phyloP scores from a whole-genome alignment of 1,140 invertebrate genomes.

The Orius laevigatus region DNA sequence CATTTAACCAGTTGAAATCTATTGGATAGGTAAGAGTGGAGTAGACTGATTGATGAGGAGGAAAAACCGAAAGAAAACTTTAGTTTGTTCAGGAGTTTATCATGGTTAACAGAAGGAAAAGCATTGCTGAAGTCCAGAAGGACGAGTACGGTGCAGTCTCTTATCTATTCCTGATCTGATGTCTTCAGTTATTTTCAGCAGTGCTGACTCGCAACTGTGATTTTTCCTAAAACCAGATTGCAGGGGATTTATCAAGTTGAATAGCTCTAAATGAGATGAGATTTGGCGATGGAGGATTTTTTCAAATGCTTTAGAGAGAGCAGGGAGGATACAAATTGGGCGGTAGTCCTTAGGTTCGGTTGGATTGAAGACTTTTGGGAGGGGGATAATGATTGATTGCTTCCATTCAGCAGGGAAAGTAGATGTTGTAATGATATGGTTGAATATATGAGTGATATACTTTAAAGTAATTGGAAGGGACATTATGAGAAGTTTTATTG shows the following conservation, averaged over 20 bases:
- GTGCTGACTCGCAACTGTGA: conserved; percentile 21
- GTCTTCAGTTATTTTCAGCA: conserved; percentile 23
- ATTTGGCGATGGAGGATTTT: too few relatives aligned
- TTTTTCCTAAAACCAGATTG: conserved; percentile 23
- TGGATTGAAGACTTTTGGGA: not conserved
- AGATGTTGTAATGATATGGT: too few relatives aligned
- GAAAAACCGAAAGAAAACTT: too few relatives aligned
- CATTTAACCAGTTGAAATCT: not conserved
- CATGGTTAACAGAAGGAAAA: conserved; percentile 21
- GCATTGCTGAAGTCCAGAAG: conserved; percentile 24
- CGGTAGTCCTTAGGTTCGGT: not conserved
- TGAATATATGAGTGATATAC: too few relatives aligned
- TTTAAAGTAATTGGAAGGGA: too few relatives aligned
- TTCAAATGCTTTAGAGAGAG: not conserved
- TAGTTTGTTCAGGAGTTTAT: conserved; percentile 1
- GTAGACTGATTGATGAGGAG: too few relatives aligned
- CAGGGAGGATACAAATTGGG: not conserved
- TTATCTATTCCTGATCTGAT: conserved; percentile 21
- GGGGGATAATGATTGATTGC: not conserved
- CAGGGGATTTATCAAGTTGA: conserved; percentile 1
- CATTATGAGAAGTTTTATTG: too few relatives aligned
- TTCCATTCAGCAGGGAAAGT: not conserved
- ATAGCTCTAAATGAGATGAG: not conserved
- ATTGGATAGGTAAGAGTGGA: too few relatives aligned
- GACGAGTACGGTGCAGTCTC: conserved; percentile 21